Percentiles rank a stretch among this genome's conserved stretches.
phyloP scores from a whole-genome alignment of 2,113 vertebrate species.

The Prionailurus bengalensis region DNA sequence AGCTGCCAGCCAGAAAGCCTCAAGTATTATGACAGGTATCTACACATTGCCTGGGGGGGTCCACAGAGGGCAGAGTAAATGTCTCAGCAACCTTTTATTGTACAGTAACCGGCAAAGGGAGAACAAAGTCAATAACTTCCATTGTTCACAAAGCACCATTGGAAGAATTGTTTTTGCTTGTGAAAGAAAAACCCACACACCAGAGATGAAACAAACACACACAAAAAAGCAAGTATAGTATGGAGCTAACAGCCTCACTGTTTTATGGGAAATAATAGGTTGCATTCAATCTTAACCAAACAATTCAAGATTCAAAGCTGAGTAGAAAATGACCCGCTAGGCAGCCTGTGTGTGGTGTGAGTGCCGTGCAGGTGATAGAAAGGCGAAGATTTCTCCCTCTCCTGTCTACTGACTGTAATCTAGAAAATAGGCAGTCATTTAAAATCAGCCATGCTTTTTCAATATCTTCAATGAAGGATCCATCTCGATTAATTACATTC shows the following conservation, averaged over 20 bases:
- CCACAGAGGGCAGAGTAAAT: slow-evolving; percentile 75
- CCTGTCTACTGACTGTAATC: neutral
- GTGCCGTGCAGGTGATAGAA: neutral
- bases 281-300: slow-evolving; percentile 63
- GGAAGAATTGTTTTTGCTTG: slow-evolving; percentile 80
- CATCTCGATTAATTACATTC: neutral
- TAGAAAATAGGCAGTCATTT: neutral
- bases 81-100: slow-evolving; percentile 62
- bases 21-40: slow-evolving; percentile 77
- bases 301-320: slow-evolving; percentile 36
- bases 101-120: slow-evolving; percentile 67
- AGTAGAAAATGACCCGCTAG: neutral
- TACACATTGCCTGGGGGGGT: slow-evolving; percentile 69
- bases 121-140: slow-evolving; percentile 80
- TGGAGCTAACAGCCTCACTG: slow-evolving; percentile 50
- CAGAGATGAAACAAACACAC: neutral
- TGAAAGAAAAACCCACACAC: slow-evolving; percentile 57
- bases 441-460: slow-evolving; percentile 3
- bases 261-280: slow-evolving; percentile 65
- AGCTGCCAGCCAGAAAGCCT: slow-evolving; percentile 71
- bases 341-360: neutral
- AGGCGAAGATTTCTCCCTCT: neutral
- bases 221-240: neutral
- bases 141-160: slow-evolving; percentile 78
- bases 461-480: slow-evolving; percentile 7